Conservation (phyloP, 2,113 vertebrate genomes). For the Tyto alba region DNA sequence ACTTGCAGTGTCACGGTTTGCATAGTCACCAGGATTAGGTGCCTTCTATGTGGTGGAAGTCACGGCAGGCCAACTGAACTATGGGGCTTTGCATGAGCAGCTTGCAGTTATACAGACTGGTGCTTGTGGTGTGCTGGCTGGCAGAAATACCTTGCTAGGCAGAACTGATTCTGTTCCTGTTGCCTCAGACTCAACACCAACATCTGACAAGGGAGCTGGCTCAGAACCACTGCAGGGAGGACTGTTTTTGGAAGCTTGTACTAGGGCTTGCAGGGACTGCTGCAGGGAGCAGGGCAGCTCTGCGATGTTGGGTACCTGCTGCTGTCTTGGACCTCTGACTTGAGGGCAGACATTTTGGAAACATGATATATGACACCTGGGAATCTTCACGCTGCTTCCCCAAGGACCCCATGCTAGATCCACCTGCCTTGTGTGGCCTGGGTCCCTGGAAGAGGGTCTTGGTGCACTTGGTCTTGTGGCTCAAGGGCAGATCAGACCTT, state of each 20-base stretch:
- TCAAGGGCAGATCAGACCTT: neutral
- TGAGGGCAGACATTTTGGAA: neutral
- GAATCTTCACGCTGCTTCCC: neutral
- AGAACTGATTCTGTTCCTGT: neutral
- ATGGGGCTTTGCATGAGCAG: neutral
- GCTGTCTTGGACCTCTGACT: neutral
- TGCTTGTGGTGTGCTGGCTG: rapidly evolving
- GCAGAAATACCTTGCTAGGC: neutral
- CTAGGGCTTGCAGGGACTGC: neutral
- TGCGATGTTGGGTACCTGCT: neutral
- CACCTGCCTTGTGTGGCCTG: neutral
- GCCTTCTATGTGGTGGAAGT: neutral
- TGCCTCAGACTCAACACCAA: neutral
- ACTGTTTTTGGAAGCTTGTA: neutral
- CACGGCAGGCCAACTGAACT: neutral
- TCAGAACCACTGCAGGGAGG: neutral
- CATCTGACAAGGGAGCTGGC: neutral
- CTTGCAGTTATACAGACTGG: neutral
- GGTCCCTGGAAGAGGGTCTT: neutral
- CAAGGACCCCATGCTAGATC: neutral
- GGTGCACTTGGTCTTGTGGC: neutral
- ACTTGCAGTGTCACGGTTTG: neutral
- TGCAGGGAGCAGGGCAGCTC: neutral
- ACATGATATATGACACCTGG: neutral
- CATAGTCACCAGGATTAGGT: neutral